Conservation (phyloP, 1,140 invertebrate species). For the Drosophila sproati region DNA sequence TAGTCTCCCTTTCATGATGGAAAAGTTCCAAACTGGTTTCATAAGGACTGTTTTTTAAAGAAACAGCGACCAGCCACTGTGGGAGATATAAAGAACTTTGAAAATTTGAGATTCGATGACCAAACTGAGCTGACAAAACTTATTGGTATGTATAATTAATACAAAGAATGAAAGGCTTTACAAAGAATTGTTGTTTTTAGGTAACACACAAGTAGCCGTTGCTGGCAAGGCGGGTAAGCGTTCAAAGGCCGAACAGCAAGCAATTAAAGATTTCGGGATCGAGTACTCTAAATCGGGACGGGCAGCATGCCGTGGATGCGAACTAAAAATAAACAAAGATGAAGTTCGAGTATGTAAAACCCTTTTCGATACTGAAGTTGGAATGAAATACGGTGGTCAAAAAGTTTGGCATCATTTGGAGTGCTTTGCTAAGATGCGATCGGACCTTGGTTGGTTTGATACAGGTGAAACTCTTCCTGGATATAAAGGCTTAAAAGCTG, state of each 20-base stretch:
- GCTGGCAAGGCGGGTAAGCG: constrained; percentile 78
- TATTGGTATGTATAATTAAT: constrained; percentile 86
- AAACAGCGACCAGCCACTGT: constrained; percentile 90
- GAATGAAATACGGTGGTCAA: constrained; percentile 91
- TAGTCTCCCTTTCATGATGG: constrained; percentile 96
- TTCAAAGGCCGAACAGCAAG: constrained; percentile 70
- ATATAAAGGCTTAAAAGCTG: constrained; percentile 89
- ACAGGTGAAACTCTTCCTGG: constrained; percentile 90
- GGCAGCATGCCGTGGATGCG: constrained; percentile 93
- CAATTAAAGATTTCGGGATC: constrained; percentile 89
- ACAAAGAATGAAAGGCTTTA: neutral
- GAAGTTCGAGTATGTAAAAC: constrained; percentile 94
- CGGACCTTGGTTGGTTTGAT: constrained; percentile 91
- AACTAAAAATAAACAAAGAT: constrained; percentile 94
- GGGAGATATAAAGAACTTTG: constrained; percentile 94
- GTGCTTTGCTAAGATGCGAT: constrained; percentile 90
- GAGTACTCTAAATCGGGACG: constrained; percentile 96
- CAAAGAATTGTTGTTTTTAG: constrained; percentile 24
- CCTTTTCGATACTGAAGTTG: constrained; percentile 93
- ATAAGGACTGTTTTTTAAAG: constrained; percentile 94
- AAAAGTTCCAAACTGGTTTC: constrained; percentile 95
- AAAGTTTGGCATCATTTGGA: constrained; percentile 96
- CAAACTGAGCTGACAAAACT: constrained; percentile 92
- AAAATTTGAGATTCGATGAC: constrained; percentile 93
- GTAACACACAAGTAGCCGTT: constrained; percentile 11